Evolutionary conservation across 2,888 invertebrate genomes (phyloP).

Genomic region (Allacma fusca): DNA sequence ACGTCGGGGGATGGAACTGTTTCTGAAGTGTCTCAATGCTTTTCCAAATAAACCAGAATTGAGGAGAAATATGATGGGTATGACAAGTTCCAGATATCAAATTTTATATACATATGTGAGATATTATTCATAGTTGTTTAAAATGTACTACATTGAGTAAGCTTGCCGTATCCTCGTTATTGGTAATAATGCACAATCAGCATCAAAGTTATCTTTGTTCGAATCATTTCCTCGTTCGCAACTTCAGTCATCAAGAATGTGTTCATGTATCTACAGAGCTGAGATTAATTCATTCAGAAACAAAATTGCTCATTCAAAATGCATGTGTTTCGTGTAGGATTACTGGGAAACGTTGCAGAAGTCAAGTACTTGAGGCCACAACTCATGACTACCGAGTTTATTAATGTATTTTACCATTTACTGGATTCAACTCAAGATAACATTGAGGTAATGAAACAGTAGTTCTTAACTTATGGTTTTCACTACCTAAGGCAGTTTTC

Average conservation of each 20-base stretch:
- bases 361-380: conserved; percentile 81
- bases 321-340: conserved; percentile 58
- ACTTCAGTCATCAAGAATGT: no score
- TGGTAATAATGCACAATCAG: no score
- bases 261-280: no score
- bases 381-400: conserved; percentile 84
- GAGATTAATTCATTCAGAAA: background rate
- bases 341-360: conserved; percentile 95
- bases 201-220: no score
- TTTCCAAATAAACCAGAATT: conserved; percentile 90
- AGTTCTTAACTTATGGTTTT: background rate
- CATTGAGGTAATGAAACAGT: conserved; percentile 79
- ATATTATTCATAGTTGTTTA: no score
- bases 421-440: conserved; percentile 88
- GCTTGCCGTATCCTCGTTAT: no score
- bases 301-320: no score
- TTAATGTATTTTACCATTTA: conserved; percentile 84
- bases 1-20: conserved; percentile 87
- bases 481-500: no score
- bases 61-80: conserved; percentile 96
- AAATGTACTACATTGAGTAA: no score
- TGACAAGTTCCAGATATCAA: background rate
- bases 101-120: background rate
- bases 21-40: conserved; percentile 84
- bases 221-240: no score